Base-by-base conservation (phyloP, 2,113 vertebrate genomes). In the Ranitomeya imitator region DNA sequence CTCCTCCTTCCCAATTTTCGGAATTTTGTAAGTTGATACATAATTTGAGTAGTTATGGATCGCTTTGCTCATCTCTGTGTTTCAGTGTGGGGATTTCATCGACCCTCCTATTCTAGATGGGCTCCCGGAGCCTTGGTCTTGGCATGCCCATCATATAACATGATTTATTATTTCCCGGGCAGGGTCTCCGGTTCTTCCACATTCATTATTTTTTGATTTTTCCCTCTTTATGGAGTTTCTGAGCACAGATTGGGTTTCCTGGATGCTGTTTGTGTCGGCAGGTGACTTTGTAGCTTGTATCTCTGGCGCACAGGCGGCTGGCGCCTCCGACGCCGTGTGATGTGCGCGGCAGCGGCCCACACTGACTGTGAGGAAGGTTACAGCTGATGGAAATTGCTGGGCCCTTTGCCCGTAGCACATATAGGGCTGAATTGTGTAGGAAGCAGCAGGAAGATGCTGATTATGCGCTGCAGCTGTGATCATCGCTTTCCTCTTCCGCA, bases 371-470 rank as follows among this genome's bases (percentile, higher is more conserved):
- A 31, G 55, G 59, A 78, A 84, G 81, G 71, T 83, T 88, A 55
- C 87, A 88, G 87, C 87, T 88, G 80, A 83, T 81, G 23, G 13
- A 87, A 87, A 82, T 82, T 76, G 65, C 86, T 88, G 87, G 87
- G 87, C 81, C 73, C n/a, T 76, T 78, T 88, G 87, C 87, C 87
- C 87, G 13, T n/a, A 51, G 57, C 23, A 71, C 73, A 78, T 77
- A 84, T 83, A 88, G 71, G 81, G 87, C 87, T 88, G 87, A 26
- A 84, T 88, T 83, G 81, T 88, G 81, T 84, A 84, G 81, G 81
- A 84, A 63, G 87, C 80, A 88, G 81, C 87, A 84, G 81, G 80
- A 88, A 84, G 87, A 88, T 78, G 81, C 81, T 88, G 87, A 88
- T 88, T 88, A 88, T 77, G 73, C 51, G 52, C 19, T 84, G 81